Evolutionary conservation across 2,113 vertebrate species (phyloP), one percentile per base, ranked within the genome.

Genomic region (Willisornis vidua): DNA sequence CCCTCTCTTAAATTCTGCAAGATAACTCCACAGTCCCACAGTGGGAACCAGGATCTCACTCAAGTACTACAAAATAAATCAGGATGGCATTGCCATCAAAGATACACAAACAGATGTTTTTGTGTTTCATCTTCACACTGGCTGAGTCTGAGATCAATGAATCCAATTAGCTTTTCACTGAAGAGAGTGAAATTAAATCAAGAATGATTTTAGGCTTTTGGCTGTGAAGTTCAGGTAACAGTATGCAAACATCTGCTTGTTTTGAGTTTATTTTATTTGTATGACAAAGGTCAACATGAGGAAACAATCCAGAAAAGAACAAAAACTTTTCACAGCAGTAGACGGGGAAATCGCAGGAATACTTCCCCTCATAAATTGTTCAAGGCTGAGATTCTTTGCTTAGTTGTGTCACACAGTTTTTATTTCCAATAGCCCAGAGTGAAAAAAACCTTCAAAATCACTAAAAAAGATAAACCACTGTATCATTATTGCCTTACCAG

Each of bases 201-300:
- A 85, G 35, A 70, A 54, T 58, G 6, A 88, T 72, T 85, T 49
- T 89, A 31, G 39, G 37, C 33, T 72, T 91, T 87, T 70, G 43
- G 24, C 61, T 9, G 4, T 72, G 84, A 85, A 76, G 91, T 88
- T 52, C 59, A 24, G 28, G 43, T 29, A 90, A 74, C 24, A 88
- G 37, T 55, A 57, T 28, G 74, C 41, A 85, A 84, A 78, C 25
- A 71, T 70, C 81, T 94, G 43, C 33, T 83, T 87, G 57, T 33
- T 29, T 20, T 89, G 71, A 49, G 70, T 71, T 55, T 46, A 57
- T 94, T 96, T 87, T 87, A 67, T 88, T 91, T 90, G 51, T 87
- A 83, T 80, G 75, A 68, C 46, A 90, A 79, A 87, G 59, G 25
- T 66, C 63, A 93, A 48, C 41, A 80, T 2, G 61, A 25, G 25